Percentiles rank a stretch among this genome's conserved stretches.
These are phyloP conservation scores for Arvicanthis niloticus DNA, from an alignment of 2,113 vertebrate genomes.

Conservation along the genomic window DNA sequence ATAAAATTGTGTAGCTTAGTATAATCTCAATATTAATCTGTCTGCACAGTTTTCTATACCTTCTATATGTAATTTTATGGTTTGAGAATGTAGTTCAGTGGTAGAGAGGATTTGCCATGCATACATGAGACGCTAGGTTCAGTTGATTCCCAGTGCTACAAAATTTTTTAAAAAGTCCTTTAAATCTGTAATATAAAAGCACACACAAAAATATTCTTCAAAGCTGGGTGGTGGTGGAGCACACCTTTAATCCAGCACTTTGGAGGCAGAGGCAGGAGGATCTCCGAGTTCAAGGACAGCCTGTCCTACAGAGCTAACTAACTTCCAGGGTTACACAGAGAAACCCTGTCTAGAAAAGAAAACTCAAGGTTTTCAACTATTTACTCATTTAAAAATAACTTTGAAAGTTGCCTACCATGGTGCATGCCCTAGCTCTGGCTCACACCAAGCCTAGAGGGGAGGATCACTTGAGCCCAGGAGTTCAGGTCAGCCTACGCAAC, in stretches of 20 bases:
- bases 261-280: neutral
- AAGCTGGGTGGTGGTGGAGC: too few relatives aligned
- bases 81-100: neutral
- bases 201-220: neutral
- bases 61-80: neutral
- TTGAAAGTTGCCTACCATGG: neutral
- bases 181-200: neutral
- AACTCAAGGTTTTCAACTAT: neutral
- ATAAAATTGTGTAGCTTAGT: constrained; percentile 31
- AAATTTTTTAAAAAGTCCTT: neutral
- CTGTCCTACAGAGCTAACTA: neutral
- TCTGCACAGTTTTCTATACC: constrained; percentile 29
- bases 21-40: neutral
- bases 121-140: neutral
- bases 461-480: neutral
- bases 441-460: neutral
- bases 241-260: neutral
- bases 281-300: neutral
- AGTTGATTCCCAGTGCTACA: neutral
- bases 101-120: neutral
- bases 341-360: neutral
- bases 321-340: neutral
- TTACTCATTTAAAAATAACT: neutral
- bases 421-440: neutral
- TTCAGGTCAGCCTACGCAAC: neutral